phyloP scores from a whole-genome alignment of 2,113 vertebrate genomes.

The Syrrhaptes paradoxus region DNA sequence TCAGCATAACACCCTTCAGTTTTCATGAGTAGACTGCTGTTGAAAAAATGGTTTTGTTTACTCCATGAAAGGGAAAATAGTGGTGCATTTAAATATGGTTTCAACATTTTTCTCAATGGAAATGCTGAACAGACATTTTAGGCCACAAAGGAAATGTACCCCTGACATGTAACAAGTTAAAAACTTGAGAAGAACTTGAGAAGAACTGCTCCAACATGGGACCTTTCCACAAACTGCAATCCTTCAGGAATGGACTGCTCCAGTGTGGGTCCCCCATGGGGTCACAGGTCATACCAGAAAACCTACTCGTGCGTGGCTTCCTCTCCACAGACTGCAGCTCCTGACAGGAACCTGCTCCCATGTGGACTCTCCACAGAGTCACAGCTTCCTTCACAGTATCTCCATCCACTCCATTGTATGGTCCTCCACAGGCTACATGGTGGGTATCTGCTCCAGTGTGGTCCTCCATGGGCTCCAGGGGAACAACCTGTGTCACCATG shows the following conservation, averaged over 20 bases:
- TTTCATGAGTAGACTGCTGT: background rate
- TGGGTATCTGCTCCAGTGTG: background rate
- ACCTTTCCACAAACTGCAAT: too few relatives aligned
- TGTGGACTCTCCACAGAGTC: background rate
- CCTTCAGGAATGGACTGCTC: too few relatives aligned
- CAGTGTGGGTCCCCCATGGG: too few relatives aligned
- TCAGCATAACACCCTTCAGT: rapidly evolving
- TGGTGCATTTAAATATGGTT: background rate
- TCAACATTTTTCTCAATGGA: background rate
- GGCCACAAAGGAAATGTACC: background rate
- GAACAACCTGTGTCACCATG: background rate
- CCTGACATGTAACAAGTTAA: background rate
- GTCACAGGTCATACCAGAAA: too few relatives aligned
- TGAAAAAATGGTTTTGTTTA: background rate
- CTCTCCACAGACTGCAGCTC: background rate
- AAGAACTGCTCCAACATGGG: too few relatives aligned
- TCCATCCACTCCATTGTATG: background rate
- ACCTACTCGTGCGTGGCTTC: too few relatives aligned
- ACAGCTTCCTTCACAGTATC: background rate
- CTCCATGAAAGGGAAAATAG: background rate
- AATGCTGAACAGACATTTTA: background rate
- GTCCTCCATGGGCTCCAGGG: background rate
- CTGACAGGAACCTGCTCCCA: background rate
- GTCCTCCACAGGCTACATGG: background rate
- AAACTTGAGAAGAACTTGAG: too few relatives aligned